Evolutionary conservation across 2,113 vertebrate species (phyloP).

Genomic region (Zingel zingel): DNA sequence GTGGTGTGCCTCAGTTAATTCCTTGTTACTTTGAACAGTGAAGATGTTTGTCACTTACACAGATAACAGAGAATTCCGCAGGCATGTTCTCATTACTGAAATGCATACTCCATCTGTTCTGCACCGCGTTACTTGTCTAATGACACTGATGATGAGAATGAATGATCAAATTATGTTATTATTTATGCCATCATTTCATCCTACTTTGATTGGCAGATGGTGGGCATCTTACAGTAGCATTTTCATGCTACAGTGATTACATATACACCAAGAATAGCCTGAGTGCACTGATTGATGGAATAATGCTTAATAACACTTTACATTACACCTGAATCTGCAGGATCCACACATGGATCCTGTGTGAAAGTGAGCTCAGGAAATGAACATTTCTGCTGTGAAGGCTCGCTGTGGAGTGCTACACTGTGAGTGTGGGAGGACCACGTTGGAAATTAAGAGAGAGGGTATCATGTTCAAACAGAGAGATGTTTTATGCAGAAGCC

Average conservation of each 20-base stretch:
- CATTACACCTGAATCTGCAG: constrained; percentile 38
- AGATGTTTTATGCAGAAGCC: constrained; percentile 85
- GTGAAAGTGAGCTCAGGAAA: constrained; percentile 52
- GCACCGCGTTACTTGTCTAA: constrained; percentile 32
- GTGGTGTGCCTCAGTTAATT: constrained; percentile 17
- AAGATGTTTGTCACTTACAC: constrained; percentile 24
- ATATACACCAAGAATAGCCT: constrained; percentile 18
- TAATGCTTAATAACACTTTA: neutral
- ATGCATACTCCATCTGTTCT: constrained; percentile 34
- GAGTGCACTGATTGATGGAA: constrained; percentile 29
- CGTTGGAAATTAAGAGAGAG: constrained; percentile 78
- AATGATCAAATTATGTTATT: constrained; percentile 54
- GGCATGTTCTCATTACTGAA: constrained; percentile 34
- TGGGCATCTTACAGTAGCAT: constrained; percentile 35
- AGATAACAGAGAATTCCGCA: constrained; percentile 32
- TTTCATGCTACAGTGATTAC: constrained; percentile 35
- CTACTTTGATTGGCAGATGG: constrained; percentile 63
- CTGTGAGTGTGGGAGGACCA: constrained; percentile 66
- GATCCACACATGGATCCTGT: constrained; percentile 41
- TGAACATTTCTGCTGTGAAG: constrained; percentile 48
- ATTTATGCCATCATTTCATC: constrained; percentile 42
- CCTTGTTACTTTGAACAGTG: constrained; percentile 18
- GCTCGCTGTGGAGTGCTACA: constrained; percentile 44
- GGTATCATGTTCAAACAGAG: constrained; percentile 81
- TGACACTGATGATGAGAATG: constrained; percentile 48